Conservation (phyloP, 2,888 invertebrate genomes). For the Drosophila kuntzei region DNA sequence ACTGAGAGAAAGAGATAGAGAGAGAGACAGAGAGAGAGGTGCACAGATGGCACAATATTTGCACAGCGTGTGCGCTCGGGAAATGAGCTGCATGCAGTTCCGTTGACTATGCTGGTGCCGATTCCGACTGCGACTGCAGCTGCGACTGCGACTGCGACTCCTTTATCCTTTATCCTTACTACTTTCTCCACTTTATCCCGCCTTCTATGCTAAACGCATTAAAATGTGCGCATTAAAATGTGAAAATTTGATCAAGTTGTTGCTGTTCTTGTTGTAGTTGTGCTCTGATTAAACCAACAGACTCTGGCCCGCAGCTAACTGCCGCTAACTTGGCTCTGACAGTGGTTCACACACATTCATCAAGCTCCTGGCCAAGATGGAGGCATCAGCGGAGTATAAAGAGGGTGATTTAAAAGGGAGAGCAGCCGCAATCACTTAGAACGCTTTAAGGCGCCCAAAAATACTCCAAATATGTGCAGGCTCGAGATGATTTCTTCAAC, state of each 20-base stretch:
- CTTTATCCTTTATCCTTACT: background rate
- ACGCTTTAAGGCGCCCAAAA: conserved; percentile 31
- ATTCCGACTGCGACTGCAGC: conserved; percentile 1
- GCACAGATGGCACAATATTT: conserved; percentile 57
- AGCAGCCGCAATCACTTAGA: conserved; percentile 46
- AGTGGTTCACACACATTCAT: conserved; percentile 14
- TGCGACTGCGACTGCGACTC: background rate
- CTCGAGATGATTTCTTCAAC: conserved; percentile 7
- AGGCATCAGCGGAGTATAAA: background rate
- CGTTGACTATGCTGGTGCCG: conserved; percentile 24
- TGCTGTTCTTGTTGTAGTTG: conserved; percentile 49
- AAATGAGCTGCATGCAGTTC: conserved; percentile 69
- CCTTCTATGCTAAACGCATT: conserved; percentile 50
- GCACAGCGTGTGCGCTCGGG: conserved; percentile 64
- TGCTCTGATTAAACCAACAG: conserved; percentile 56
- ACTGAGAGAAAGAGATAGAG: background rate
- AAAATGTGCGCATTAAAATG: conserved; percentile 65
- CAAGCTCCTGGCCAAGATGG: conserved; percentile 18
- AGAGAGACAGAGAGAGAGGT: background rate
- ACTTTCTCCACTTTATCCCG: background rate
- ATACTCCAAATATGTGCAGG: conserved; percentile 20
- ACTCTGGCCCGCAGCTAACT: conserved; percentile 11
- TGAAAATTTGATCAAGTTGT: conserved; percentile 64
- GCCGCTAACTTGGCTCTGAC: background rate
- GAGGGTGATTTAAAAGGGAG: background rate